Conservation (phyloP, 1,140 invertebrate genomes). For the Drosophila sechellia region DNA sequence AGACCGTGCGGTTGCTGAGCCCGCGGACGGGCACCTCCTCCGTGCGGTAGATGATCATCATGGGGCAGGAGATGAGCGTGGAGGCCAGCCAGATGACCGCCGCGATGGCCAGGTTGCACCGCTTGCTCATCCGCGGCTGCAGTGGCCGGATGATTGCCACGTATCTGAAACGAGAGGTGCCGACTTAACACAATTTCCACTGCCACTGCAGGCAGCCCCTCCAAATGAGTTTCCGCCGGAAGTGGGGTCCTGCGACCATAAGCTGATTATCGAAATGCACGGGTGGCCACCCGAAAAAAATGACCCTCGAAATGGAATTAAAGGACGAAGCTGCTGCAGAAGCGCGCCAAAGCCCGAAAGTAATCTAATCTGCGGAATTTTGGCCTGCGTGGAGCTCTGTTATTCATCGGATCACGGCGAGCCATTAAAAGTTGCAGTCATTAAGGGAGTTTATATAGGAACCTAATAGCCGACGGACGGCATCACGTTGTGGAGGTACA, state of each 20-base stretch:
- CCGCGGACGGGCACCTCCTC: slow-evolving; percentile 86
- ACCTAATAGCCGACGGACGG: slow-evolving; percentile 1
- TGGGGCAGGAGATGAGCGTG: slow-evolving; percentile 91
- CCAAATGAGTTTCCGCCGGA: background rate
- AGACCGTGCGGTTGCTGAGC: slow-evolving; percentile 87
- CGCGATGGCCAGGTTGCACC: slow-evolving; percentile 92
- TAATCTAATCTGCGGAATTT: slow-evolving; percentile 31
- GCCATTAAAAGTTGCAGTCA: slow-evolving; percentile 24
- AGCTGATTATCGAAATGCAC: slow-evolving; percentile 48
- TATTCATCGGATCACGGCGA: slow-evolving; percentile 4
- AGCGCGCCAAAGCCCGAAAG: slow-evolving; percentile 18
- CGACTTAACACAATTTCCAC: slow-evolving; percentile 40
- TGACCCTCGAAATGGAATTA: slow-evolving; percentile 25
- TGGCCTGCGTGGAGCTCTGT: background rate
- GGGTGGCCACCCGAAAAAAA: slow-evolving; percentile 14
- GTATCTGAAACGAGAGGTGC: slow-evolving; percentile 87
- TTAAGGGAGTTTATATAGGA: slow-evolving; percentile 17
- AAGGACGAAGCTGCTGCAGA: slow-evolving; percentile 1
- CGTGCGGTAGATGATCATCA: slow-evolving; percentile 92
- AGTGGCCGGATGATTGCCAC: slow-evolving; percentile 97
- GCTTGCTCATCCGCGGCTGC: slow-evolving; percentile 92
- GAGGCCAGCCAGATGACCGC: slow-evolving; percentile 91
- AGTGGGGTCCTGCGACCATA: background rate
- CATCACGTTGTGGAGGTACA: background rate
- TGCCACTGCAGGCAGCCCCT: too few relatives aligned